These are phyloP conservation scores for Darwinula stevensoni DNA, from an alignment of 2,888 invertebrate species.

Conservation along the genomic window DNA sequence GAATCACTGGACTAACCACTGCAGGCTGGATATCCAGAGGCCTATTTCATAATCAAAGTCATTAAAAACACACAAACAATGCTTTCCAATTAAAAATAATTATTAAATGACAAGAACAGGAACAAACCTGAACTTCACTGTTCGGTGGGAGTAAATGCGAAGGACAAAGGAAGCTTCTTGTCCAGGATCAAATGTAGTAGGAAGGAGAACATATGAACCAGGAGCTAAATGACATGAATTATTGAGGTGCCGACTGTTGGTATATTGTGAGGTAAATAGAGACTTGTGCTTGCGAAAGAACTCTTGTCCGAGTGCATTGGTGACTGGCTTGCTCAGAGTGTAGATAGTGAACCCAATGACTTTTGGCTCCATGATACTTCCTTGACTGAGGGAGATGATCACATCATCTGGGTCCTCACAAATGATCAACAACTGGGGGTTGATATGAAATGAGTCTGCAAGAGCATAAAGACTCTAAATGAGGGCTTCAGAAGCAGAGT, in stretches of 20 bases:
- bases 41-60: too few relatives aligned
- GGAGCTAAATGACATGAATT: slow-evolving; percentile 34
- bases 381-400: slow-evolving; percentile 57
- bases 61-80: too few relatives aligned
- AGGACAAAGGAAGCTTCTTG: slow-evolving; percentile 68
- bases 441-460: slow-evolving; percentile 62
- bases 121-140: slow-evolving; percentile 37
- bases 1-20: slow-evolving; percentile 6
- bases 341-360: slow-evolving; percentile 65
- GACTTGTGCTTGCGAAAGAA: slow-evolving; percentile 66
- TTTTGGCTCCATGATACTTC: slow-evolving; percentile 70
- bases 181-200: slow-evolving; percentile 67
- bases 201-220: slow-evolving; percentile 53
- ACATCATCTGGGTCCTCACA: slow-evolving; percentile 50
- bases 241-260: slow-evolving; percentile 57
- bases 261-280: slow-evolving; percentile 61
- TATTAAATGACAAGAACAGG: too few relatives aligned
- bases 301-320: slow-evolving; percentile 31
- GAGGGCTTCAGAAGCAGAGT: not conserved
- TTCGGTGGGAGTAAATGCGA: slow-evolving; percentile 43
- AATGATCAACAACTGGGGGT: slow-evolving; percentile 55
- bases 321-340: slow-evolving; percentile 19
- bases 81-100: too few relatives aligned
- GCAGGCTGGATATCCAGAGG: slow-evolving; percentile 7
- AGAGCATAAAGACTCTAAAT: not conserved